Evolutionary conservation across 1,140 invertebrate genomes (phyloP), one percentile per base, ranked within the genome.

Genomic region (Aphaenogaster floridana): DNA sequence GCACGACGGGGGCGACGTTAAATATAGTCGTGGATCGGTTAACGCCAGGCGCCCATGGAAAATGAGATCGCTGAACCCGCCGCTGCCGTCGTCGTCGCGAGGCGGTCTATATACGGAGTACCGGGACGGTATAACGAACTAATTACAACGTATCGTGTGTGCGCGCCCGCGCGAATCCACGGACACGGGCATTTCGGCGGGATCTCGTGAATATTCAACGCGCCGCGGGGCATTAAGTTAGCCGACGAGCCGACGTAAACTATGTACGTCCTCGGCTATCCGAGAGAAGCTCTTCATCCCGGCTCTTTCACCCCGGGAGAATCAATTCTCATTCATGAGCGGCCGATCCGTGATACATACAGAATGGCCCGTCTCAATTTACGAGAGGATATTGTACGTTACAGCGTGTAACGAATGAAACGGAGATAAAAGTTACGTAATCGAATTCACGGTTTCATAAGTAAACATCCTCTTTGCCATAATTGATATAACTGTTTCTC

Each of bases 141-240:
- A 86, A 86, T 88, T 88, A 88, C 87, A 69, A 63, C 81, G 81
- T 86, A 88, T 86, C 87, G 50, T 48, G n/a, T 50, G 50, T 11
- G 7, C 15, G 34, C 28, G n/a, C 9, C 7, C 50, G 68, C 9
- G 42, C 9, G 45, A 52, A 85, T 78, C 50, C 72, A 66, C 42
- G 28, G 74, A 66, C 52, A 28, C 52, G 21, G 34, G 36, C 36
- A n/a, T 84, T 87, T 87, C 79, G 66, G 87, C 77, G 74, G 64
- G 7, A 36, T 48, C 76, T 88, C 83, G 72, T 91, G 90, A 91
- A 91, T 91, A 91, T 91, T 91, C 86, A 91, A 74, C 64, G 59
- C 42, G 50, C 36, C 36, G 63, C n/a, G n/a, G n/a, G 50, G 52
- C 85, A 86, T 81, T 71, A 86, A 86, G 52, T 86, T 69, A 48